Conservation (phyloP, 1,140 invertebrate genomes). For the Nomia melanderi region DNA sequence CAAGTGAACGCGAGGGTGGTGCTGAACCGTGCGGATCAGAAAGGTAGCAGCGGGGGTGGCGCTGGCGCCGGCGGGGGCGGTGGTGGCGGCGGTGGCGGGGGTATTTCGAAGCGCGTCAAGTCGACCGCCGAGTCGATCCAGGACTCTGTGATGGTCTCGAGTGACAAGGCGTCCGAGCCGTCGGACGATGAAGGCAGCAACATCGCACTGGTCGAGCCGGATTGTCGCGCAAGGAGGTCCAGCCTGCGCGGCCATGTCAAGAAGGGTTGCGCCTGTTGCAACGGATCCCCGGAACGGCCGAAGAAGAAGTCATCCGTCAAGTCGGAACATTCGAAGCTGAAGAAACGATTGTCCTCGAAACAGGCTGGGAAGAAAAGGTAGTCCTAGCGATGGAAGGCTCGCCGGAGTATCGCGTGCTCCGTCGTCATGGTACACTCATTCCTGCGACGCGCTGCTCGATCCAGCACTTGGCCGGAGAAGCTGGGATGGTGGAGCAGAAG, state of each 20-base stretch:
- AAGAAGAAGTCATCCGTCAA: slow-evolving; percentile 76
- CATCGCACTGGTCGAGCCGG: slow-evolving; percentile 66
- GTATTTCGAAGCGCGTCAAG: slow-evolving; percentile 62
- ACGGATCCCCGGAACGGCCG: slow-evolving; percentile 77
- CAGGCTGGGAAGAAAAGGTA: slow-evolving; percentile 78
- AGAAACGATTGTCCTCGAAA: slow-evolving; percentile 74
- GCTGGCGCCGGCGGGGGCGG: too few relatives aligned
- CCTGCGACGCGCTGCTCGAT: background rate
- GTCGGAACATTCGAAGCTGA: slow-evolving; percentile 72
- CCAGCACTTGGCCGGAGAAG: background rate
- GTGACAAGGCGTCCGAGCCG: slow-evolving; percentile 73
- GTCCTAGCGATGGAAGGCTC: slow-evolving; percentile 76
- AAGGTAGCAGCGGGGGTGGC: slow-evolving; percentile 8
- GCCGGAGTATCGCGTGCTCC: slow-evolving; percentile 42
- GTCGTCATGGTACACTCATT: slow-evolving; percentile 23
- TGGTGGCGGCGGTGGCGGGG: background rate
- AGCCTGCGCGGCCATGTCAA: slow-evolving; percentile 81
- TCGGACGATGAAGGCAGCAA: slow-evolving; percentile 74
- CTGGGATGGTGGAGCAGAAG: background rate
- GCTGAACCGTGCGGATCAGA: slow-evolving; percentile 71
- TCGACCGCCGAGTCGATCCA: slow-evolving; percentile 49
- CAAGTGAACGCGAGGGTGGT: slow-evolving; percentile 73
- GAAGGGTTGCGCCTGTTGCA: slow-evolving; percentile 81
- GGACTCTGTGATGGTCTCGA: slow-evolving; percentile 62
- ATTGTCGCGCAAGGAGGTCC: slow-evolving; percentile 78